Evolutionary conservation across 2,888 invertebrate genomes (phyloP), one percentile per base, ranked within the genome.

Genomic region (Embidobia sp.): DNA sequence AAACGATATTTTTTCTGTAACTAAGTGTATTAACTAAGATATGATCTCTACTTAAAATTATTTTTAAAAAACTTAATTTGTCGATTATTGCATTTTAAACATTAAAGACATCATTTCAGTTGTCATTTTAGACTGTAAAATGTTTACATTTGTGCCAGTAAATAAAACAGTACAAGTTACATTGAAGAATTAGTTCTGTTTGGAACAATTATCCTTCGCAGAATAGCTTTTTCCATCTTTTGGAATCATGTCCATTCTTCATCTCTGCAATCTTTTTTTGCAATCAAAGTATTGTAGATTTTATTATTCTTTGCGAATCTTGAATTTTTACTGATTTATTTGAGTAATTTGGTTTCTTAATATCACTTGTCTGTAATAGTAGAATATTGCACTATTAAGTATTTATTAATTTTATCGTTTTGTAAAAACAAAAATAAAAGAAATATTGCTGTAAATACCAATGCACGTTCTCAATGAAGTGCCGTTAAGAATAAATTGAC

Each of bases 401-500:
- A 11, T 15, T 15, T 13, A 37, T 10, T 10, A 33, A n/a, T n/a
- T n/a, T n/a, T 22, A 22, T 6, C 6, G 3, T 22, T 22, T 22
- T 22, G 3, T 22, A 22, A 22, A 37, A 37, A 37, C 15, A 37
- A 16, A 35, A 16, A 37, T 15, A 37, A 15, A 37, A 11, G 11
- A 11, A 33, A 33, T 33, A 10, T 4, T 33, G 10, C 15, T 37
- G 5, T 7, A 13, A 13, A 13, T 16, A 15, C 7, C 3, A 37
- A 13, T 18, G 2, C n/a, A 18, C 16, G n/a, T 13, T 55, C 5
- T 40, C 11, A 29, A 16, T 16, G 42, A 55, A 55, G n/a, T 11
- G 22, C 3, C n/a, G 16, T 29, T 66, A 37, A 29, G 27, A 67
- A 67, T 48, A n/a, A 27, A 57, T 22, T 46, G n/a, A n/a, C 55